Conservation (phyloP, 92 coral and sea anemone species). For the Actinostola sp. region DNA sequence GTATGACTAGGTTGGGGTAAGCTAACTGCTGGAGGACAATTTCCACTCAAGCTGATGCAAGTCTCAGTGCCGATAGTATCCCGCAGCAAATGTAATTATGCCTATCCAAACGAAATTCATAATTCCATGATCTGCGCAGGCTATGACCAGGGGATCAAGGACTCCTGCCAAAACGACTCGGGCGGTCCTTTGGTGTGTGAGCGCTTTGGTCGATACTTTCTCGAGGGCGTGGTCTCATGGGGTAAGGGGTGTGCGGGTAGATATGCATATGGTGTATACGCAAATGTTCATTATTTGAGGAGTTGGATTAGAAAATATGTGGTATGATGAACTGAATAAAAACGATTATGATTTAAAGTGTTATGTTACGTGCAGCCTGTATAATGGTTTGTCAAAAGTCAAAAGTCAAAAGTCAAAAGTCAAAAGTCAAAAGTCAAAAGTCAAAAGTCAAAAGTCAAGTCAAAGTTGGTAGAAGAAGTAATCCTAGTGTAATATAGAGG, state of each 20-base stretch:
- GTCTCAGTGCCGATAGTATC: constrained; percentile 24
- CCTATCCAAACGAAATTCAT: constrained; percentile 22
- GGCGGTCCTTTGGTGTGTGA: constrained; percentile 32
- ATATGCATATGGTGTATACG: constrained; percentile 17
- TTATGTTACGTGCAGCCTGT: too few relatives aligned
- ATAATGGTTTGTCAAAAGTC: too few relatives aligned
- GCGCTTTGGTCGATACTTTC: constrained; percentile 8
- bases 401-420: too few relatives aligned
- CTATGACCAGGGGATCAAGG: constrained; percentile 18
- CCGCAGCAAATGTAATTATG: not conserved
- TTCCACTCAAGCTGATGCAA: constrained; percentile 16
- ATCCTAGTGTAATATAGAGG: too few relatives aligned
- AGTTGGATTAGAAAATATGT: constrained; percentile 14
- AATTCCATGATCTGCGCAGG: constrained; percentile 35
- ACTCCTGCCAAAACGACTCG: constrained; percentile 24
- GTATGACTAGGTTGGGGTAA: constrained; percentile 20
- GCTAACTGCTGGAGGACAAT: constrained; percentile 10
- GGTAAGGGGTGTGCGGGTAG: constrained; percentile 21
- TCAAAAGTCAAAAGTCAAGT: too few relatives aligned
- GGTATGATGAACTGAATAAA: not conserved
- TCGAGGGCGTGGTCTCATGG: constrained; percentile 38
- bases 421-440: too few relatives aligned
- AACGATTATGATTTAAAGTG: too few relatives aligned
- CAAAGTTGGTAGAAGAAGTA: too few relatives aligned
- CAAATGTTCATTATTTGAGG: constrained; percentile 12